Evolutionary conservation across 2,113 vertebrate species (phyloP), one percentile per base, ranked within the genome.

Genomic region (Polypterus bichir): DNA sequence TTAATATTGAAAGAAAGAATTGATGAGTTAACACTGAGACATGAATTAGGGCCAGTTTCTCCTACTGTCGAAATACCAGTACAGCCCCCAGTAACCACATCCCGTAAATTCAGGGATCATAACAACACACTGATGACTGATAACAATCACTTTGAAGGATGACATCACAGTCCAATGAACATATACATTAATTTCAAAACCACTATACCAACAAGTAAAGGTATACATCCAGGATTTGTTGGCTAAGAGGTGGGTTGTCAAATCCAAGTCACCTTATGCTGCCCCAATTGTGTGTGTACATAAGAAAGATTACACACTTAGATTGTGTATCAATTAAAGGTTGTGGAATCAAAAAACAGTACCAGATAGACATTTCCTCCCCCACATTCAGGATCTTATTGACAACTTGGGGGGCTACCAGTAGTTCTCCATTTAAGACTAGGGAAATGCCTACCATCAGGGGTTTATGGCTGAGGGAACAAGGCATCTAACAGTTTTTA

Each of bases 381-480:
- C 57, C 7, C 9, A 27, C 8, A 46, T 59, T 44, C 57, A 4
- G 44, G 57, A 59, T 27, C 27, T 59, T 4, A 44, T 59, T 7
- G 1, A 59, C 57, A 59, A 3, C 11, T 8, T 27, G 9, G 3
- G 7, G 9, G 57, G 57, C 9, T 44, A 59, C 46, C 7, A 3
- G 9, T 59, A 27, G 57, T 59, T 44, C 11, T 59, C 6, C 3
- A 44, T 3, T 61, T 49, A 51, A 61, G 60, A 61, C 27, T 47
- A 61, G 46, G 60, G 60, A 7, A 61, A 61, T 3, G 3, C 60
- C 10, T 54, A 57, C 48, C 60, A 61, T 47, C 60, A 61, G 3
- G 60, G 60, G 7, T 61, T 61, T 47, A 61, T 61, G 45, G 44
- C 9, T 8, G 60, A 61, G 47, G 47, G 47, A 7, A 9, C 44